A percentile compares a stretch with the other conserved stretches of the same genome.
Evolutionary conservation across 2,113 vertebrate genomes (phyloP).

Genomic region (Lucifuga dentata): DNA sequence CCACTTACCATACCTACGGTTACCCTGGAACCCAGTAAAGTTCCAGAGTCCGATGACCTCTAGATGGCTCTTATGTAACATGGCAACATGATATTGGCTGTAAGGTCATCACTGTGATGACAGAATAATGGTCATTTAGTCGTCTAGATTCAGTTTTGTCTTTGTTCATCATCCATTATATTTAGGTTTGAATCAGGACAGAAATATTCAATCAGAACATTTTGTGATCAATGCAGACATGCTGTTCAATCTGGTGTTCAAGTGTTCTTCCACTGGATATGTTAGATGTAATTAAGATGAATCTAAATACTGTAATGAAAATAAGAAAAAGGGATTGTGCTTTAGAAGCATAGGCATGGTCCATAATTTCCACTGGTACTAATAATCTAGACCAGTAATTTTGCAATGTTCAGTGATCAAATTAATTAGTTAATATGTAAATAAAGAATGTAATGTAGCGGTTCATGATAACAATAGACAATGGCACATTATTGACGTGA

Average conservation of each 20-base stretch:
- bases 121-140: constrained; percentile 1
- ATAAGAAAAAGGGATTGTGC: constrained; percentile 38
- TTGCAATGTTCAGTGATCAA: constrained; percentile 47
- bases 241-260: no score
- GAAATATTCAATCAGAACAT: not conserved
- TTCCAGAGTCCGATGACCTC: constrained; percentile 96
- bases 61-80: constrained; percentile 63
- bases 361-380: constrained; percentile 4
- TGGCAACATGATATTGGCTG: constrained; percentile 6
- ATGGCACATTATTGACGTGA: no score
- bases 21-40: constrained; percentile 77
- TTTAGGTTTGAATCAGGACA: not conserved
- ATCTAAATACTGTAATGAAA: constrained; percentile 33
- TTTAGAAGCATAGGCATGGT: not conserved
- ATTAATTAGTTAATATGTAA: constrained; percentile 38
- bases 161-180: not conserved
- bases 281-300: not conserved
- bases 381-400: constrained; percentile 46
- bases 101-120: not conserved
- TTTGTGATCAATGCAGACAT: not conserved
- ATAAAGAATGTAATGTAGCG: constrained; percentile 60
- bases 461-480: constrained; percentile 39
- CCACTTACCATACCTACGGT: constrained; percentile 88
- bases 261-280: no score
- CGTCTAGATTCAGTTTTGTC: constrained; percentile 1